Percentiles rank a stretch among this genome's conserved stretches.
Evolutionary conservation across 2,888 invertebrate genomes (phyloP).

Genomic region (Drosophila nigritarsus): DNA sequence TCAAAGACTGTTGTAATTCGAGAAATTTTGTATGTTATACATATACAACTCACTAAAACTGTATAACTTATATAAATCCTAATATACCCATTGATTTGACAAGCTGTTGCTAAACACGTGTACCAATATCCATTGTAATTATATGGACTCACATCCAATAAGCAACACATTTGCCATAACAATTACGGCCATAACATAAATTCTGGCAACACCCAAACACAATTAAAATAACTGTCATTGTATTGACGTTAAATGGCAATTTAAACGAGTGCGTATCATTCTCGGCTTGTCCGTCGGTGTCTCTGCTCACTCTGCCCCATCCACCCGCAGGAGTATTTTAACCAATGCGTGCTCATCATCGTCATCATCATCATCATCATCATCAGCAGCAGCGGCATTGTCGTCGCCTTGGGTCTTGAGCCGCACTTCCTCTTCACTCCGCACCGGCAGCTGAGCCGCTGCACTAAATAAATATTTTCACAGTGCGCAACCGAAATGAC

Average conservation of each 20-base stretch:
- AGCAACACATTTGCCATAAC: slow-evolving; percentile 58
- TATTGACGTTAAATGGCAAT: slow-evolving; percentile 83
- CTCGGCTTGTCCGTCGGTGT: slow-evolving; percentile 41
- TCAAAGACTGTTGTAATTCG: not conserved
- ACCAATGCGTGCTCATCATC: slow-evolving; percentile 21
- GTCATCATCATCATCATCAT: slow-evolving; percentile 17
- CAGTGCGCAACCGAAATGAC: slow-evolving; percentile 49
- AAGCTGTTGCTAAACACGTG: slow-evolving; percentile 12
- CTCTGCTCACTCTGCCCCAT: slow-evolving; percentile 14
- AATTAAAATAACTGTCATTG: slow-evolving; percentile 82
- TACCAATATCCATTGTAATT: slow-evolving; percentile 12
- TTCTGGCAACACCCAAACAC: slow-evolving; percentile 78
- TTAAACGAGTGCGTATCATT: slow-evolving; percentile 80
- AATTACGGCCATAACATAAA: slow-evolving; percentile 79
- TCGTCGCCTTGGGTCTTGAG: slow-evolving; percentile 51
- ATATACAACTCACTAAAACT: not conserved
- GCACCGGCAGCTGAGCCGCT: slow-evolving; percentile 38
- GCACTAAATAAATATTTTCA: slow-evolving; percentile 71
- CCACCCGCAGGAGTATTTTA: slow-evolving; percentile 33
- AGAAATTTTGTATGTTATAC: too few relatives aligned
- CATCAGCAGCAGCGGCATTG: slow-evolving; percentile 30
- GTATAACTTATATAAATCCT: not conserved
- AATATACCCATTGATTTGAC: not conserved
- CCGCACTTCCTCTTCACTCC: slow-evolving; percentile 67
- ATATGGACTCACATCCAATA: slow-evolving; percentile 19